These are phyloP conservation scores for Clarias pachynema DNA, from an alignment of 2,797 vertebrate species.

Conservation along the genomic window DNA sequence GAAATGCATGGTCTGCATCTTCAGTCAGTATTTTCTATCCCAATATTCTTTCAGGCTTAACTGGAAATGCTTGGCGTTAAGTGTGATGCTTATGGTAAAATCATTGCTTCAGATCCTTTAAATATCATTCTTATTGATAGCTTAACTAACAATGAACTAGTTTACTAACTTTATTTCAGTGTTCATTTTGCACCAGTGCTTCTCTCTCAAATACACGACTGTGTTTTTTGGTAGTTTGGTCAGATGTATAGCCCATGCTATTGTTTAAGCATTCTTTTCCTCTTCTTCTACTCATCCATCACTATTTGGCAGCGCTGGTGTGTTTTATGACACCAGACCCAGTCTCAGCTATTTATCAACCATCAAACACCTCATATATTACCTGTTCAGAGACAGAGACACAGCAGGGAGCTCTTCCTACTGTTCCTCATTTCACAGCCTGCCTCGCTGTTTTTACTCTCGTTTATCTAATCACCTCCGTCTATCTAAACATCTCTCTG, in stretches of 20 bases:
- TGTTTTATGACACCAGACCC: slow-evolving; percentile 19
- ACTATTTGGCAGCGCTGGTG: slow-evolving; percentile 21
- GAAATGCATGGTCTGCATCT: background rate
- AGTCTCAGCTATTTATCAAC: slow-evolving; percentile 27
- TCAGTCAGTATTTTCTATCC: background rate
- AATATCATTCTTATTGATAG: background rate
- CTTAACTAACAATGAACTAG: background rate
- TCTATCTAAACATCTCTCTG: slow-evolving; percentile 7
- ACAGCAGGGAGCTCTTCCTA: slow-evolving; percentile 25
- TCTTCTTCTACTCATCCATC: slow-evolving; percentile 17
- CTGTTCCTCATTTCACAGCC: slow-evolving; percentile 28
- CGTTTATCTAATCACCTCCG: slow-evolving; percentile 28
- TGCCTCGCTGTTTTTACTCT: slow-evolving; percentile 20
- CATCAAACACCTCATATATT: slow-evolving; percentile 31
- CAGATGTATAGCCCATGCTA: background rate
- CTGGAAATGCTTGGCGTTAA: background rate
- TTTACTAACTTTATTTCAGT: background rate
- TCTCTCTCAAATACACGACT: background rate
- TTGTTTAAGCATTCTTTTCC: background rate
- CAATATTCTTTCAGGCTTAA: background rate
- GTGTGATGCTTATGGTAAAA: too few relatives aligned
- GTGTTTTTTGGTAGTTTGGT: background rate
- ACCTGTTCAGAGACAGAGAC: slow-evolving; percentile 30
- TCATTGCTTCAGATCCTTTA: too few relatives aligned
- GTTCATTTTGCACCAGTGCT: background rate